Conservation (phyloP, 2,888 invertebrate species). For the Sepioteuthis lessoniana region DNA sequence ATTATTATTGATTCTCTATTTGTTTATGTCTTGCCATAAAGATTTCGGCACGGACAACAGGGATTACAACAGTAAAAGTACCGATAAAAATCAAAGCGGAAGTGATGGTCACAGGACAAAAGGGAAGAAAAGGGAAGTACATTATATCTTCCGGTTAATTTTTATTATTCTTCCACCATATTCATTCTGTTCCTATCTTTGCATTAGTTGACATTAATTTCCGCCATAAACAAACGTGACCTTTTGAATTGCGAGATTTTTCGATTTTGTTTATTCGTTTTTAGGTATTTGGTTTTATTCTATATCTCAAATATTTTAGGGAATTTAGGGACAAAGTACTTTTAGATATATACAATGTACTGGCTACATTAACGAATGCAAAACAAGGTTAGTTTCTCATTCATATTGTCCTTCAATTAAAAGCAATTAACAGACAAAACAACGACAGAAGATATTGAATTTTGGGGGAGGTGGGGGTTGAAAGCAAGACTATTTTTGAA, state of each 20-base stretch:
- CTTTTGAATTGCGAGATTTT: background rate
- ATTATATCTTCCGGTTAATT: background rate
- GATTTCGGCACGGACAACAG: background rate
- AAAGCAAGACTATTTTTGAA: too few relatives aligned
- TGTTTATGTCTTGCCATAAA: constrained; percentile 12
- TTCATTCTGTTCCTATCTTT: background rate
- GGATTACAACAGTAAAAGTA: background rate
- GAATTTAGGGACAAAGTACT: background rate
- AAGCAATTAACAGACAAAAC: too few relatives aligned
- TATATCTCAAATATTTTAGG: background rate
- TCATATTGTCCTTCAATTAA: too few relatives aligned
- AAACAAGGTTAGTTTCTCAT: too few relatives aligned
- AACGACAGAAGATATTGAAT: too few relatives aligned
- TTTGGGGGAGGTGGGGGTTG: too few relatives aligned
- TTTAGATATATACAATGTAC: background rate
- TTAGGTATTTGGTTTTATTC: background rate
- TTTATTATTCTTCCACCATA: constrained; percentile 9
- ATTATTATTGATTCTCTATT: background rate
- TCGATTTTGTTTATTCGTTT: background rate
- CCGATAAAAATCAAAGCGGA: constrained; percentile 11
- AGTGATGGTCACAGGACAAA: background rate
- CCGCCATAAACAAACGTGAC: background rate
- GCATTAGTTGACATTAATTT: background rate
- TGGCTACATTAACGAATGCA: too few relatives aligned
- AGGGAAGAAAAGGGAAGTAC: background rate